Base-by-base conservation (phyloP, 2,113 vertebrate species). In the Tetraodon nigroviridis region DNA sequence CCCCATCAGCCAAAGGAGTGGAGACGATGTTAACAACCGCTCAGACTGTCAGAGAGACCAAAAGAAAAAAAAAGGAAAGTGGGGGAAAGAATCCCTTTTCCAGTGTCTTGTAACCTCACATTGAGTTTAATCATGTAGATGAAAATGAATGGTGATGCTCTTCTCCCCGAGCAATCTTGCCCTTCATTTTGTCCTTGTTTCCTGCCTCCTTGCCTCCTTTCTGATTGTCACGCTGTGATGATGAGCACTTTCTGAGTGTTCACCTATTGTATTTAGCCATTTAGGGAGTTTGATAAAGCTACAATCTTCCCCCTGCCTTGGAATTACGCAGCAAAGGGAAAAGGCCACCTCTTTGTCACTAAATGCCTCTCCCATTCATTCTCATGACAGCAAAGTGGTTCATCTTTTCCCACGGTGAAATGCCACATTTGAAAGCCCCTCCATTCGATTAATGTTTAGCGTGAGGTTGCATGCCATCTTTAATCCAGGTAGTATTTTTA, bases 361-460 rank as follows among this genome's bases (percentile, higher is more conserved):
- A 87, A 87, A 82, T 89, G 84, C 75, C 85, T 86, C 56, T 76
- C 72, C 82, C 80, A 86, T 87, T 87, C 82, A 86, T 84, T 83
- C 79, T 73, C 71, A 71, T 85, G 84, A 87, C 81, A 87, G 86
- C 66, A 71, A 82, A 87, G 84, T 82, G 82, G 70, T 85, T 63
- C 40, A 67, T 89, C 75, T 89, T 82, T 85, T 80, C 79, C 77
- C 67, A 76, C 55, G 58, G 64, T 79, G 74, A 90, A 88, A 91
- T 89, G 86, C 83, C 84, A 90, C 67, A 77, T 79, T 81, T 88
- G 85, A 90, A 90, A 90, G 87, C 81, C 81, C 46, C 79, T 79
- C 72, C 59, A 75, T 88, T 89, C 88, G 75, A 90, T 90, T 88
- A 88, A 89, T 88, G 87, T 89, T 89, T 88, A 78, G 84, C 78